Percentiles rank a stretch among this genome's conserved stretches.
phyloP scores from a whole-genome alignment of 2,888 invertebrate genomes.

The Plusia festucae region DNA sequence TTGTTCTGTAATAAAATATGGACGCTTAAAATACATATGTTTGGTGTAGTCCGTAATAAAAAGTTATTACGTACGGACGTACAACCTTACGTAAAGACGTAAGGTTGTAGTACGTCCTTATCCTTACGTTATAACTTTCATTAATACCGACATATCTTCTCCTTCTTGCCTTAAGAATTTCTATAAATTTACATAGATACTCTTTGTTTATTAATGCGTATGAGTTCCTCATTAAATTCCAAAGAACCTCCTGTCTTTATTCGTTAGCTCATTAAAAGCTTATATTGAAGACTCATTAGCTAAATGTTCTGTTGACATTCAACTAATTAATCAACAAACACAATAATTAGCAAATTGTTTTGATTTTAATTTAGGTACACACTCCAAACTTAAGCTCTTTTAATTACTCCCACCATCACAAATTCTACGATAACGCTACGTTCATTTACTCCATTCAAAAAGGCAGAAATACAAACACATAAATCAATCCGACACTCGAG shows the following conservation, averaged over 20 bases:
- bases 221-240: not conserved
- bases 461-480: conserved; percentile 16
- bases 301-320: not conserved
- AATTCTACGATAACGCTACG: conserved; percentile 15
- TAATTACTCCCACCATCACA: conserved; percentile 16
- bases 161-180: no score
- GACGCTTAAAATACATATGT: no score
- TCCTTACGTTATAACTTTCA: no score
- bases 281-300: not conserved
- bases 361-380: not conserved
- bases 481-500: conserved; percentile 27
- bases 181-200: no score
- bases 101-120: no score
- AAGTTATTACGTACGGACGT: no score
- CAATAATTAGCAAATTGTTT: conserved; percentile 33
- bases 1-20: no score
- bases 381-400: no score
- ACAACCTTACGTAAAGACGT: no score
- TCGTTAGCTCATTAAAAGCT: not conserved
- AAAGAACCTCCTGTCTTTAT: not conserved
- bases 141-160: no score
- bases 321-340: conserved; percentile 25
- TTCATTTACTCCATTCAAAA: conserved; percentile 27
- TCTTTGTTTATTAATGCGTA: no score
- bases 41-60: no score